Evolutionary conservation across 2,888 invertebrate species (phyloP), one percentile per base, ranked within the genome.

Genomic region (Dasypogon diadema): DNA sequence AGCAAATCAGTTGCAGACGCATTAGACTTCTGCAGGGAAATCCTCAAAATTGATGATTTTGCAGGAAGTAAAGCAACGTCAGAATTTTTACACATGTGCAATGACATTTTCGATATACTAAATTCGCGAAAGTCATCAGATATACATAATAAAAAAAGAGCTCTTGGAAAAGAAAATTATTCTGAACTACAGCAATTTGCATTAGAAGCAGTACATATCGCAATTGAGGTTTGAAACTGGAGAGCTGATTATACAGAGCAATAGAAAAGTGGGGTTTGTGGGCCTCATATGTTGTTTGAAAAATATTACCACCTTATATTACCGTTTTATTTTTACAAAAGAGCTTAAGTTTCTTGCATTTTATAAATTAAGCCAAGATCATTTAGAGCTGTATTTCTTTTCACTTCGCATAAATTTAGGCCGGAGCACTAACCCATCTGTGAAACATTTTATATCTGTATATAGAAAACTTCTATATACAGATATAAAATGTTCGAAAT

Each of bases 1-100:
- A 80, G 79, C 70, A 74, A 77, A 37, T 80, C 79, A n/a, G 79
- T 80, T 30, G 80, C 81, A 46, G 79, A 81, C 75, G 79, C 81
- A 21, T 21, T 82, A 4, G 54, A 78, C 54, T 79, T 78, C 68
- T 81, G 80, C 30, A 58, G 74, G 26, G 73, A 78, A 21, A 58
- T 74, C 18, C 55, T 81, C 18, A 63, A 79, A 68, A 63, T 80
- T 6, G 60, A 76, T 12, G 18, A 79, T 55, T 81, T 81, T 78
- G 18, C 77, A 76, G 37, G 76, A 12, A 78, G 78, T 56, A 60
- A 37, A 34, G 74, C 78, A 5, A 81, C 81, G 14, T 60, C 78
- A 21, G 30, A 76, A 42, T 81, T 81, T 74, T 74, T 80, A 8
- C 63, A 63, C 60, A 75, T 76, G n/a, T 54, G 80, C 14, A 80